A percentile compares a stretch with the other conserved stretches of the same genome.
These are phyloP conservation scores for Cirrhinus mrigala DNA, from an alignment of 2,797 vertebrate species.

Conservation along the genomic window DNA sequence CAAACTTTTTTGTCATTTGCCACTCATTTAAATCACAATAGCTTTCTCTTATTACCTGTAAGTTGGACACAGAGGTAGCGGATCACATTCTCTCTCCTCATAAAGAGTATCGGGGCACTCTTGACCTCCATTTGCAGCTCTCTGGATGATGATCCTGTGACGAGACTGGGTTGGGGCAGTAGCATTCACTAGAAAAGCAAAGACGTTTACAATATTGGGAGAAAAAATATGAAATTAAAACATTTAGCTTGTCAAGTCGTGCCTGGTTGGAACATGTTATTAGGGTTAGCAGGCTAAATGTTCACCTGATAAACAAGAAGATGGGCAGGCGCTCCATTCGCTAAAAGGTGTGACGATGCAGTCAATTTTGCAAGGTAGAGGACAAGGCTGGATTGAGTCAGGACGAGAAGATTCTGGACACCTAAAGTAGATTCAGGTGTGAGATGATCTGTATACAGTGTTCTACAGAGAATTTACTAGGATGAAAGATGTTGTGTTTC, in stretches of 20 bases:
- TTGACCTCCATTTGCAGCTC: slow-evolving; percentile 79
- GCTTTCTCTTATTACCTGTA: slow-evolving; percentile 73
- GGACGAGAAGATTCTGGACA: slow-evolving; percentile 83
- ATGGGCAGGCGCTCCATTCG: slow-evolving; percentile 84
- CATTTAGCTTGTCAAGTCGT: background rate
- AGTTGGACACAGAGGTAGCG: slow-evolving; percentile 75
- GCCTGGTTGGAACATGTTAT: background rate
- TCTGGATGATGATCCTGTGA: slow-evolving; percentile 82
- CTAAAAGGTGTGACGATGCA: slow-evolving; percentile 85
- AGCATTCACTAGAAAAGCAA: slow-evolving; percentile 72
- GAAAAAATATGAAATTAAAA: background rate
- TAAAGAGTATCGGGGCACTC: slow-evolving; percentile 85
- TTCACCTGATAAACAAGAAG: slow-evolving; percentile 79
- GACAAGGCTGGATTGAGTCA: slow-evolving; percentile 73
- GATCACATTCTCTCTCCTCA: slow-evolving; percentile 87
- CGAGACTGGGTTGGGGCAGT: slow-evolving; percentile 80
- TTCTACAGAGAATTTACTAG: background rate
- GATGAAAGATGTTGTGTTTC: background rate
- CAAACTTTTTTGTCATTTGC: background rate
- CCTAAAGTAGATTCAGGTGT: slow-evolving; percentile 58
- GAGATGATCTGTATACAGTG: background rate
- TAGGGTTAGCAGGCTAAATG: background rate
- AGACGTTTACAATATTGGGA: background rate
- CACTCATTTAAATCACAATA: background rate
- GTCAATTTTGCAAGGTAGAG: slow-evolving; percentile 80